phyloP scores from a whole-genome alignment of 2,888 invertebrate genomes.

The Pachycephus smyrnensis region DNA sequence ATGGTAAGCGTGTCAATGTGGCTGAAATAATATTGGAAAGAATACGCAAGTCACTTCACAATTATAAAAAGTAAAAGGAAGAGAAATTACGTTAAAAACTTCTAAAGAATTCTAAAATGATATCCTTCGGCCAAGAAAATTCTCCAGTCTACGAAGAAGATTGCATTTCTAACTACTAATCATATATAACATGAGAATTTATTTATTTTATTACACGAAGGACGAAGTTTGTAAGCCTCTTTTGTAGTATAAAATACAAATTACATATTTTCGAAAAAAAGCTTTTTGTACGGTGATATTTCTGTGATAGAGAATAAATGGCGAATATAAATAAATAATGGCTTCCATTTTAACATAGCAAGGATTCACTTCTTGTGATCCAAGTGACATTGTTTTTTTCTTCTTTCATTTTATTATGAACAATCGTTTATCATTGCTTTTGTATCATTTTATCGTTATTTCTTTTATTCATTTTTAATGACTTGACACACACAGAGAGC shows the following conservation, averaged over 20 bases:
- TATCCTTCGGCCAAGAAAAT: not conserved
- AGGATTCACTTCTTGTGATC: constrained; percentile 8
- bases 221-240: not conserved
- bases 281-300: not conserved
- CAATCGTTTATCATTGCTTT: constrained; percentile 22
- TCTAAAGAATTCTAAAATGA: not conserved
- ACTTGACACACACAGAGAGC: constrained; percentile 40
- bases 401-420: constrained; percentile 12
- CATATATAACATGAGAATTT: not conserved
- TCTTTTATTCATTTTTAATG: constrained; percentile 15
- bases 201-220: not conserved
- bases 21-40: constrained; percentile 66
- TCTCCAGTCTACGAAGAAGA: not conserved
- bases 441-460: constrained; percentile 19
- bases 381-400: not conserved
- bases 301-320: not conserved
- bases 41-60: constrained; percentile 25
- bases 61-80: not conserved
- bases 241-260: not conserved
- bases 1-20: constrained; percentile 60
- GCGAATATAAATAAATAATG: not conserved
- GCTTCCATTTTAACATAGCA: not conserved
- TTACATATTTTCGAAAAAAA: not conserved
- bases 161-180: not conserved
- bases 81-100: not conserved